Base-by-base conservation (phyloP, 2,113 vertebrate genomes). In the Larimichthys crocea region DNA sequence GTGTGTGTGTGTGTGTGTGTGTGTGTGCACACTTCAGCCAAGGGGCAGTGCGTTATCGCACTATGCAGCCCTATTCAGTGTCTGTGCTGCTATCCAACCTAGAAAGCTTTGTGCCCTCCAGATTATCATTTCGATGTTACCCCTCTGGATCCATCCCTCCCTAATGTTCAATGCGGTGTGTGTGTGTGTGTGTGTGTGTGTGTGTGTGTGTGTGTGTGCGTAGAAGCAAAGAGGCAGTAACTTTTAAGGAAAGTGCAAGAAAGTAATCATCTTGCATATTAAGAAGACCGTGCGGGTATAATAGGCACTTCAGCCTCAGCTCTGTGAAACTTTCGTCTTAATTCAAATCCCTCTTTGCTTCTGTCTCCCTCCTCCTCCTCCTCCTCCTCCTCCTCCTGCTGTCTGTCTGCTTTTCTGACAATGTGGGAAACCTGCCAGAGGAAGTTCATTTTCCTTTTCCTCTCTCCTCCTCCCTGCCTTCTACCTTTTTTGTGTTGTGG, bases 41-140 rank as follows among this genome's bases (percentile, higher is more conserved):
- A 90, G 89, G 88, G 88, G 68, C 74, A 59, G 80, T 78, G 82
- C 22, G 86, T 93, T 94, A 94, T 94, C 92, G 16, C 88, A 88
- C 84, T 68, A 80, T 79, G 89, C 90, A 93, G 90, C 78, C 84
- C 64, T 61, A 78, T 92, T 91, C 74, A 71, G 65, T 90, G 90
- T 83, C 74, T 85, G 73, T 63, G 74, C 79, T 61, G 22, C 78
- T 70, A 83, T 87, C 59, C 74, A 80, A 40, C 87, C 88, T 89
- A 74, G 85, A 92, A 90, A 90, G 85, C 85, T 61, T 79, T 77
- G 73, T 75, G 83, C 69, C 89, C 85, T 82, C 76, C 56, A 88
- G 90, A 91, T 87, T 92, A 87, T 88, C 67, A 77, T 84, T 87
- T 87, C 82, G 82, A 84, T 78, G 48, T 79, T 86, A 73, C 74